Conservation (phyloP, 2,797 vertebrate genomes). For the Nannoperca australis region DNA sequence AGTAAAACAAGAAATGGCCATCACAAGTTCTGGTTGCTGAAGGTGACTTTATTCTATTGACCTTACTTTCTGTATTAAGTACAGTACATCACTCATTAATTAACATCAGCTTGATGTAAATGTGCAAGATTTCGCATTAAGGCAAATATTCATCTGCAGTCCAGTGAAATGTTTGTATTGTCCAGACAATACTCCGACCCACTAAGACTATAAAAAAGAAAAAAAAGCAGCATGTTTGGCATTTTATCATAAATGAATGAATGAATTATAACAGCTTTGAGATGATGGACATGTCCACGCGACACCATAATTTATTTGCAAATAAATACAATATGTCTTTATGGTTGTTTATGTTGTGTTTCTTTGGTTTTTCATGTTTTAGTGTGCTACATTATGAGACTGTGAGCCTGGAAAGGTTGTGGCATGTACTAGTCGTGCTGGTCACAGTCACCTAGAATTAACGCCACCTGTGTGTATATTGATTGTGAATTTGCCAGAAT, state of each 20-base stretch:
- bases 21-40: no score
- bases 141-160: background rate
- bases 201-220: background rate
- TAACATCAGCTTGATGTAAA: background rate
- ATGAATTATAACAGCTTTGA: constrained; percentile 1
- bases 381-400: no score
- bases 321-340: constrained; percentile 65
- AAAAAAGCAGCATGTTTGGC: background rate
- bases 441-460: no score
- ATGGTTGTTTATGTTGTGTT: no score
- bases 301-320: constrained; percentile 26
- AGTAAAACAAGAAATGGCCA: background rate
- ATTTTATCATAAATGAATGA: background rate
- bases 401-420: no score
- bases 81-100: background rate
- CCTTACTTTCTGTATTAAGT: background rate
- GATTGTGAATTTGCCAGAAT: no score
- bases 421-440: no score
- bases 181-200: no score
- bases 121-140: background rate
- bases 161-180: background rate
- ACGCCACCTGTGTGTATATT: no score
- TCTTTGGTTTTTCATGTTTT: no score
- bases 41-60: background rate
- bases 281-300: background rate